Evolutionary conservation across 2,113 vertebrate species (phyloP), one percentile per base, ranked within the genome.

Genomic region (Mirza zaza): DNA sequence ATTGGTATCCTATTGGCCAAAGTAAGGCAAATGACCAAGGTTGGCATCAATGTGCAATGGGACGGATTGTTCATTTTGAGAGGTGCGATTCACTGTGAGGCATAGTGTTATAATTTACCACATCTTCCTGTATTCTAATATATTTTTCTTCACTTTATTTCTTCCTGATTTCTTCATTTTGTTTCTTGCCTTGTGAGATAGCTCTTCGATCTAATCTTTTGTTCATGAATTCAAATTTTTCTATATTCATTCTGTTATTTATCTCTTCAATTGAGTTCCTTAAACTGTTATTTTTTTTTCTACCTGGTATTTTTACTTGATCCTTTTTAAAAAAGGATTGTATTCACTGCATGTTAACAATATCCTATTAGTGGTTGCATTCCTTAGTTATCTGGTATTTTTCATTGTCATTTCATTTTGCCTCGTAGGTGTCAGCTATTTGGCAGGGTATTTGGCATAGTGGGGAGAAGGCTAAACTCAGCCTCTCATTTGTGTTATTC

Each of bases 141-240:
- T 29, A 71, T 32, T 87, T 92, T 79, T 59, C 11, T 83, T 75
- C 29, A 61, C 50, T 82, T 52, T 70, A 27, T 75, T 73, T 87
- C 42, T 89, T 93, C 48, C 61, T 71, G 11, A 42, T 55, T 79
- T 59, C 8, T 83, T 75, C 29, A 61, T 50, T 82, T 65, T 70
- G 32, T 75, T 77, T 87, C 42, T 89, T 93, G 8, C 20, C 48
- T 94, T 80, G 39, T 79, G 20, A 95, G 75, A 61, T 45, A 57
- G 48, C 86, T 88, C 55, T 76, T 92, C 27, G 34, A 15, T 12
- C 73, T 81, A 36, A 57, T 83, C 39, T 65, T 86, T 91, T n/a
- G 32, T 82, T 90, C 63, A 52, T 27, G 34, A 73, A 82, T 84
- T 92, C 89, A 87, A 6, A 68, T 90, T 94, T 84, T 32, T 67